Base-by-base conservation (phyloP, 2,797 vertebrate genomes). In the Bradypodion pumilum region DNA sequence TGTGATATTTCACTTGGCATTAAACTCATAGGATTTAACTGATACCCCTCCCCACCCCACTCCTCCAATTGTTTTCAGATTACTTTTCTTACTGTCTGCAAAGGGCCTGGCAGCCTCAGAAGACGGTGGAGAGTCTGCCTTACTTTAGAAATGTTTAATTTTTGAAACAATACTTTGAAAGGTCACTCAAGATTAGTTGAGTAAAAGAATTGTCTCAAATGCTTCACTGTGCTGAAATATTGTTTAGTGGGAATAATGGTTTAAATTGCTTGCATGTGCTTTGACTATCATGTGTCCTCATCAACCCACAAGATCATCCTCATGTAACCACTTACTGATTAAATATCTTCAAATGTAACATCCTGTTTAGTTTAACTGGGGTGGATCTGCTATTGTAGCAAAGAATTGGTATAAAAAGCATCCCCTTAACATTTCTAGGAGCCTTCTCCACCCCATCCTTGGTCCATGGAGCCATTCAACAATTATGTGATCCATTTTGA, bases 1-100 rank as follows among this genome's bases (percentile, higher is more conserved):
- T 63, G 42, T 66, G 10, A 0, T 0, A 70, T 87, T 66, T 1
- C 83, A 3, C 9, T 27, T 0, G 75, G 79, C n/a, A 87, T 74
- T 84, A 68, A 62, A 88, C 82, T 75, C 68, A 72, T 68, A 60
- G 5, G 56, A 25, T 29, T 74, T 49, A 35, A 23, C 56, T 42
- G 32, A 23, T n/a, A n/a, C 40, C 21, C 3, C 52, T 52, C 21
- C 13, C 52, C 52, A 15, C 19, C 19, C 13, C 52, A 13, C 52
- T 15, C 27, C 65, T 37, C 68, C 40, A 40, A 37, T 42, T 42
- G 12, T 1, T 82, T 63, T n/a, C 19, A 62, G 80, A 42, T 35
- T 35, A 35, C 60, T 42, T 69, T 84, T 81, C 66, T 84, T 0
- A 0, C 62, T 80, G 62, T 7, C 56, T 72, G 40, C 69, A 52